phyloP scores from a whole-genome alignment of 1,140 invertebrate genomes.

The Halesus radiatus region DNA sequence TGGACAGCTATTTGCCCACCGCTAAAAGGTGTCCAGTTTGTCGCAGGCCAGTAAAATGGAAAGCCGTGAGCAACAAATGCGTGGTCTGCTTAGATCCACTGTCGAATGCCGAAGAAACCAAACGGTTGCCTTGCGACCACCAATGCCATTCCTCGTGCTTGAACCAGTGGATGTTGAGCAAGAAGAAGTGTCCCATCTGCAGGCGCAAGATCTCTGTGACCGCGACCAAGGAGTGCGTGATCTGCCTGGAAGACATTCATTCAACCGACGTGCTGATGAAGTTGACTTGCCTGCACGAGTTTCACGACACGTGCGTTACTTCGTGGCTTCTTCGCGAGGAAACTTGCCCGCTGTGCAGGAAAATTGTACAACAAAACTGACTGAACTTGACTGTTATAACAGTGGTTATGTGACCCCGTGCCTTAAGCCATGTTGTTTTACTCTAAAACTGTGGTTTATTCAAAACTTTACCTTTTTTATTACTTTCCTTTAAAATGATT shows the following conservation, averaged over 20 bases:
- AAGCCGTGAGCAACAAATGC: too few species aligned
- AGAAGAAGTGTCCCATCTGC: constrained; percentile 4
- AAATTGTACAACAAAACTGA: neutral
- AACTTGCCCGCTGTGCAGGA: neutral
- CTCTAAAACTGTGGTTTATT: too few species aligned
- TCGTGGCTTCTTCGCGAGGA: neutral
- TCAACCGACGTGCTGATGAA: neutral
- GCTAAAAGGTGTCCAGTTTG: too few species aligned
- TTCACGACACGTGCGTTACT: neutral
- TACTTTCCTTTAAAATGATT: too few species aligned
- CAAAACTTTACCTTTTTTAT: too few species aligned
- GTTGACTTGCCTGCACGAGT: neutral
- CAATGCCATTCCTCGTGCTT: neutral
- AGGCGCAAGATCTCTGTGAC: neutral
- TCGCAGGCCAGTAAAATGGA: too few species aligned
- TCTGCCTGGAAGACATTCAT: neutral
- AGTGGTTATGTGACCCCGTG: too few species aligned
- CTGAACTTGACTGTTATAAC: too few species aligned
- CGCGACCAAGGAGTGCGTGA: neutral
- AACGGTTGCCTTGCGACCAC: neutral
- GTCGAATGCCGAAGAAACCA: neutral
- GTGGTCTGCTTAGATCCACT: too few species aligned
- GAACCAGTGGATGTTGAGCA: neutral
- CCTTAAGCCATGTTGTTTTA: too few species aligned
- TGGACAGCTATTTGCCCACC: too few species aligned